Evolutionary conservation across 2,888 invertebrate species (phyloP).

Genomic region (Sipha maydis): DNA sequence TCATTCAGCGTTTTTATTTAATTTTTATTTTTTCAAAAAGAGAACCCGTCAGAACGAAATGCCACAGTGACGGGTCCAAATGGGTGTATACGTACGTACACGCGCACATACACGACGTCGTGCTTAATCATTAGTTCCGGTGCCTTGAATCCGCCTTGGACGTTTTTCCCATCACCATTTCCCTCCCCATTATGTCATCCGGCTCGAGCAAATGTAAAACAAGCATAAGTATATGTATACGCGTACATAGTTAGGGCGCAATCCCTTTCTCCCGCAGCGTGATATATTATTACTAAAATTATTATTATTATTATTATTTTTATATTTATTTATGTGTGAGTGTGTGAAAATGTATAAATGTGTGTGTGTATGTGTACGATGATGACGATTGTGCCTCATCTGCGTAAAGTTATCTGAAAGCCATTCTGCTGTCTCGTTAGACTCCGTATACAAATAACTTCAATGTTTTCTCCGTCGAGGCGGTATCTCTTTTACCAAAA

Average conservation of each 20-base stretch:
- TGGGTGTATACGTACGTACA: background rate
- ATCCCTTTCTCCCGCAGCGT: background rate
- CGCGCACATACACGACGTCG: background rate
- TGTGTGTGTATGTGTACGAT: background rate
- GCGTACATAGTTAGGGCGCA: background rate
- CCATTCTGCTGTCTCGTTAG: no score
- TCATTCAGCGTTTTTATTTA: background rate
- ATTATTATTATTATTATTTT: no score
- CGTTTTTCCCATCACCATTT: background rate
- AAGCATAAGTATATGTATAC: background rate
- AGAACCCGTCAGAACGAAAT: background rate
- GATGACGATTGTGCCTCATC: background rate
- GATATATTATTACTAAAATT: background rate
- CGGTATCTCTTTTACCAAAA: no score
- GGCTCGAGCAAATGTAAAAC: constrained; percentile 2
- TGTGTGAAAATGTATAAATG: no score
- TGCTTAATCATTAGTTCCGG: constrained; percentile 37
- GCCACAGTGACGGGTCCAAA: background rate
- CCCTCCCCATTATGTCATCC: no score
- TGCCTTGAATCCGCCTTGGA: constrained; percentile 14
- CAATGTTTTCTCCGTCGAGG: no score
- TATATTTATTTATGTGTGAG: background rate
- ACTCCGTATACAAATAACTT: no score
- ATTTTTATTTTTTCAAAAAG: background rate
- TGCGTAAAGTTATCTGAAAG: no score